Evolutionary conservation across 2,888 invertebrate species (phyloP).

Genomic region (Sipunculus nudus): DNA sequence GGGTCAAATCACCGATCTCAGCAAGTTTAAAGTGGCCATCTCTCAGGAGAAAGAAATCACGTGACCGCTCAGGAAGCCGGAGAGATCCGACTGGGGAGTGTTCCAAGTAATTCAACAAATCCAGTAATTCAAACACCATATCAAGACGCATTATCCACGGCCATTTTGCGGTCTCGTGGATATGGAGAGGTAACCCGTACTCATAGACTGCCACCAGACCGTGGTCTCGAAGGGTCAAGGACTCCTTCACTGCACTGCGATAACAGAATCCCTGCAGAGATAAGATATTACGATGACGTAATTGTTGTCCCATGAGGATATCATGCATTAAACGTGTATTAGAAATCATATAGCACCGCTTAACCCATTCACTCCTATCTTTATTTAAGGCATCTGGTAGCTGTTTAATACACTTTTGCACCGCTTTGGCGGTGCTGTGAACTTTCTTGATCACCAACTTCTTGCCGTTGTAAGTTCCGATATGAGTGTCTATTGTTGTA

Average conservation of each 20-base stretch:
- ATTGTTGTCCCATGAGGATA: conserved; percentile 55
- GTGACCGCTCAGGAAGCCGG: conserved; percentile 58
- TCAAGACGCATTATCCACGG: conserved; percentile 48
- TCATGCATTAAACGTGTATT: conserved; percentile 64
- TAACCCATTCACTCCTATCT: conserved; percentile 2
- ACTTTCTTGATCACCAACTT: too few species aligned
- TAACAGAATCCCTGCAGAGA: conserved; percentile 59
- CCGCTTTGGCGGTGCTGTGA: neutral
- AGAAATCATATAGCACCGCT: conserved; percentile 51
- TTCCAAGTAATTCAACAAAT: conserved; percentile 55
- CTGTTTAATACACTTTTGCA: neutral
- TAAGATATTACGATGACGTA: conserved; percentile 55
- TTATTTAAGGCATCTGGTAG: neutral
- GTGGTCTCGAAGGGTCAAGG: conserved; percentile 57
- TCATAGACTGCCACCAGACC: conserved; percentile 59
- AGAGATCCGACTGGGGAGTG: conserved; percentile 60
- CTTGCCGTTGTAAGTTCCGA: too few species aligned
- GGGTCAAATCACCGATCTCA: conserved; percentile 60
- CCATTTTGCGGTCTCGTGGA: conserved; percentile 47
- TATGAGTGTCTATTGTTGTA: too few species aligned
- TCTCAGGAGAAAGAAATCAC: conserved; percentile 55
- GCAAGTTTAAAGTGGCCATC: conserved; percentile 55
- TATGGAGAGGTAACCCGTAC: conserved; percentile 49
- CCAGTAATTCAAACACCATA: conserved; percentile 51
- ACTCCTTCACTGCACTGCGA: conserved; percentile 58